Base-by-base conservation (phyloP, 2,888 invertebrate genomes). In the Atrina japonica region DNA sequence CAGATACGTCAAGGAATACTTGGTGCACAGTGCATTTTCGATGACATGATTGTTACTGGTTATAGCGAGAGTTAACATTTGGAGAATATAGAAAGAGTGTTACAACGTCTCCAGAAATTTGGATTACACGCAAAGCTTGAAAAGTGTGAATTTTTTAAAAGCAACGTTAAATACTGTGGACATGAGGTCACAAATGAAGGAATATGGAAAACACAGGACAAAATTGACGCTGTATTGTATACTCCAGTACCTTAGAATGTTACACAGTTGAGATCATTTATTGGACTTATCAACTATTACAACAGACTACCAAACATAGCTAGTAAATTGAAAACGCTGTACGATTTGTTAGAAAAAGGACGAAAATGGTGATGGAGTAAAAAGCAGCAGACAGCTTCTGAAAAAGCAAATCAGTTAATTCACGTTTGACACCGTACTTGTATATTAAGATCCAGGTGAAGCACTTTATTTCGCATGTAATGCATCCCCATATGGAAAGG, bases 251-350 rank as follows among this genome's bases (percentile, higher is more conserved):
- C n/a, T n/a, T n/a, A n/a, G n/a, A n/a, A n/a, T n/a, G n/a, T n/a
- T n/a, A n/a, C n/a, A n/a, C n/a, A n/a, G n/a, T 63, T 86, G 14
- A 70, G 75, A 18, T 73, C 82, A 2, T 84, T 78, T 66, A 41
- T 87, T 1, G 84, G 87, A 3, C 53, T 83, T 52, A 43, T 88
- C 0, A 81, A 82, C 25, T 82, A 83, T 63, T 87, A 86, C 58
- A 73, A 59, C 0, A 72, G 74, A 30, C 83, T 86, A 7, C 80
- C 78, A 18, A 68, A 23, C 29, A 55, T 85, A 30, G 56, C 81
- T 1, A 72, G 69, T 7, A 18, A 75, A n/a, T 53, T 81, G 30
- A 40, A 29, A 25, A 70, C 75, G 11, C 30, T 74, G 23, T 49
- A 75, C 18, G 16, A 47, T 1, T 58, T 75, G 18, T 52, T 65